phyloP scores from a whole-genome alignment of 2,888 invertebrate species.

The Chloroclysta siterata region DNA sequence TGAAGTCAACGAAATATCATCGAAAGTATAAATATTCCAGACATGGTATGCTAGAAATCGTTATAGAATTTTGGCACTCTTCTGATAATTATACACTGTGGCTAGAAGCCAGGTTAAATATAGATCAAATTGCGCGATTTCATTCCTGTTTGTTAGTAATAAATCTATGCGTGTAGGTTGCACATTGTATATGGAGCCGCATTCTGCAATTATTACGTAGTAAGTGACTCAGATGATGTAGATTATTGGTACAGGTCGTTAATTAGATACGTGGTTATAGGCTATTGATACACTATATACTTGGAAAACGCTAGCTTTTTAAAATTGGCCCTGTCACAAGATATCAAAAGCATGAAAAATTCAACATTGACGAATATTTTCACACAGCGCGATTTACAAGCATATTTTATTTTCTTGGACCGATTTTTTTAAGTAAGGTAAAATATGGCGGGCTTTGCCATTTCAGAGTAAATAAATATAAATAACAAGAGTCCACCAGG shows the following conservation, averaged over 20 bases:
- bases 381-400: too few relatives aligned
- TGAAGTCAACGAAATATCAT: conserved; percentile 27
- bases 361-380: too few relatives aligned
- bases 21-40: conserved; percentile 47
- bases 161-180: conserved; percentile 39
- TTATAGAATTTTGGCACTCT: conserved; percentile 76
- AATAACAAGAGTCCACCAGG: too few relatives aligned
- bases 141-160: conserved; percentile 53
- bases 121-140: conserved; percentile 64
- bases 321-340: not conserved
- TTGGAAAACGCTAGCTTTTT: not conserved
- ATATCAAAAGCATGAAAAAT: too few relatives aligned
- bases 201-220: conserved; percentile 19
- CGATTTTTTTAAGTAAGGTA: too few relatives aligned
- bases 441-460: too few relatives aligned
- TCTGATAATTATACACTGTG: conserved; percentile 69
- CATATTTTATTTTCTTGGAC: too few relatives aligned
- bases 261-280: not conserved
- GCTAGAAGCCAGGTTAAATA: conserved; percentile 71
- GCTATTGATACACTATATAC: not conserved
- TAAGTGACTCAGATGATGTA: conserved; percentile 19
- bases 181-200: conserved; percentile 12
- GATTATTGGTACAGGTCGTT: not conserved
- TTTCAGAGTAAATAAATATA: too few relatives aligned
- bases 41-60: conserved; percentile 55